These are phyloP conservation scores for Lophius americanus DNA, from an alignment of 2,797 vertebrate genomes.

Conservation along the genomic window DNA sequence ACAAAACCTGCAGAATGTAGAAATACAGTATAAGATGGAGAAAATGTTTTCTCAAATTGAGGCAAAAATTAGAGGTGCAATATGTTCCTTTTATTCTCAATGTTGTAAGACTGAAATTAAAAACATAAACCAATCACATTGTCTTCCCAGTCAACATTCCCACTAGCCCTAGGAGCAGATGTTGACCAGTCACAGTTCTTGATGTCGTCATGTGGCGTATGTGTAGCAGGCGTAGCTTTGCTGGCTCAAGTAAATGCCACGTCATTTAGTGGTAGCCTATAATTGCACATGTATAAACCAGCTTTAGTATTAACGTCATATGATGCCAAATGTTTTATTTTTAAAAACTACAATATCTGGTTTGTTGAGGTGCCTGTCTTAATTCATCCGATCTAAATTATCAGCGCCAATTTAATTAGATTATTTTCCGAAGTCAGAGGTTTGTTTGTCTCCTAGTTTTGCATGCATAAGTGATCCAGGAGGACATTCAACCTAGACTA, in stretches of 20 bases:
- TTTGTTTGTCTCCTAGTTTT: conserved; percentile 43
- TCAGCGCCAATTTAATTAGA: conserved; percentile 21
- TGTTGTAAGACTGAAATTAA: too few relatives aligned
- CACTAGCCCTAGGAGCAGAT: too few relatives aligned
- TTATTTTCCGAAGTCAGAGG: conserved; percentile 34
- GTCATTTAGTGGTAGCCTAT: not conserved
- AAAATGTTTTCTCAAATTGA: too few relatives aligned
- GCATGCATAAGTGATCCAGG: conserved; percentile 68
- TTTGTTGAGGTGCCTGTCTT: conserved; percentile 7
- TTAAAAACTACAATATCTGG: not conserved
- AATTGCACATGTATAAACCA: not conserved
- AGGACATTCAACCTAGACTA: conserved; percentile 66
- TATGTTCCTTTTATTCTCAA: too few relatives aligned
- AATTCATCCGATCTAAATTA: conserved; percentile 23
- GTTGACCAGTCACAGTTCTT: not conserved
- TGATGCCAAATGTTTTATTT: conserved; percentile 12
- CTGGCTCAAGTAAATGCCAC: not conserved
- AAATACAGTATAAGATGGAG: too few relatives aligned
- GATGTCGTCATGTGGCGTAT: not conserved
- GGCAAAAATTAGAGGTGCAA: too few relatives aligned
- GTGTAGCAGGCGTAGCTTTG: not conserved
- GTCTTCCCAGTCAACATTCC: too few relatives aligned
- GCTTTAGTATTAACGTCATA: not conserved
- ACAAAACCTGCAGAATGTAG: too few relatives aligned
- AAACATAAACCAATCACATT: too few relatives aligned